Evolutionary conservation across 2,797 vertebrate genomes (phyloP).

Genomic region (Sitta carolinensis): DNA sequence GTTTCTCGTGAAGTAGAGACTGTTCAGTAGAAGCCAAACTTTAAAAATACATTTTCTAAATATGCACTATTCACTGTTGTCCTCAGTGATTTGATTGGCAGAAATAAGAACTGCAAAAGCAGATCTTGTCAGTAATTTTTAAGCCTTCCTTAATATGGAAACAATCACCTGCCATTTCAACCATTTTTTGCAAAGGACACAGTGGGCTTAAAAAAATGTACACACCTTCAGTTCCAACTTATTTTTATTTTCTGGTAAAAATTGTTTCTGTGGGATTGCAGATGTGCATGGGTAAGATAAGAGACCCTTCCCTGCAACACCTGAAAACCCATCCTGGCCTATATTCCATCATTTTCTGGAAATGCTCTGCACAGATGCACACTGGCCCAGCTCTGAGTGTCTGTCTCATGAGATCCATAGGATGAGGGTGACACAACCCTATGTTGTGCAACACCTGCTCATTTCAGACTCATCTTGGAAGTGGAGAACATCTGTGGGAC

Average conservation of each 20-base stretch:
- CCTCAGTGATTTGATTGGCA: conserved; percentile 38
- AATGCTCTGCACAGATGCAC: background rate
- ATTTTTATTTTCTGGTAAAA: background rate
- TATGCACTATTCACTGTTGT: conserved; percentile 24
- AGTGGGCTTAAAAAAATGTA: background rate
- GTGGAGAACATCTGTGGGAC: accelerated
- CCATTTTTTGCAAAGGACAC: background rate
- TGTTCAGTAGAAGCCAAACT: conserved; percentile 15
- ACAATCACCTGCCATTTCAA: conserved; percentile 17
- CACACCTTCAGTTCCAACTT: background rate
- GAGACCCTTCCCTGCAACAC: background rate
- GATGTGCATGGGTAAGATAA: background rate
- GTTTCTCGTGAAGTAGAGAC: conserved; percentile 9
- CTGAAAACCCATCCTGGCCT: background rate
- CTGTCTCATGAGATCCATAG: background rate
- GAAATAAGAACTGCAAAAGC: conserved; percentile 27
- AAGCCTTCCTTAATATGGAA: conserved; percentile 26
- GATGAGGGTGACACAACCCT: background rate
- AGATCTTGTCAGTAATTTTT: conserved; percentile 41
- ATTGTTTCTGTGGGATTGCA: background rate
- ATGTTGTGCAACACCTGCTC: accelerated
- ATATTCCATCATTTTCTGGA: background rate
- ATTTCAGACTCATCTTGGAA: background rate
- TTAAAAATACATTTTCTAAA: conserved; percentile 66
- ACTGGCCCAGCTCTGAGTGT: background rate